Percentiles rank a stretch among this genome's conserved stretches.
These are phyloP conservation scores for Sinhomidia bicolor DNA, from an alignment of 2,888 invertebrate species.

Conservation along the genomic window DNA sequence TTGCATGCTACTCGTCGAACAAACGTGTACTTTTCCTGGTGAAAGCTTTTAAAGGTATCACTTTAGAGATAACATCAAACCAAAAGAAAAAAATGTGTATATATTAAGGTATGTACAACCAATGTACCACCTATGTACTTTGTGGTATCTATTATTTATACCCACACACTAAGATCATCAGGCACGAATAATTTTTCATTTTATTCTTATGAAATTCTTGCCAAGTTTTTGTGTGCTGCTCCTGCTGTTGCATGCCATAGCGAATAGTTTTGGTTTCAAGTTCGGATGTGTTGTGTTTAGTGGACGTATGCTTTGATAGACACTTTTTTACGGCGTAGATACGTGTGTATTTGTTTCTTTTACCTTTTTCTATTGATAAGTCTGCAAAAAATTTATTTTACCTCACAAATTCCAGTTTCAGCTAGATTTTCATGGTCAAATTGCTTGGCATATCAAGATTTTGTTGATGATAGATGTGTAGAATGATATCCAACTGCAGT, in stretches of 20 bases:
- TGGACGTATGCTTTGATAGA: no score
- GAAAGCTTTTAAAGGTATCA: neutral
- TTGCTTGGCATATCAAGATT: neutral
- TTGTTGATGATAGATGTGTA: neutral
- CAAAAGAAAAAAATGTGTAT: no score
- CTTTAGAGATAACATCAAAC: neutral
- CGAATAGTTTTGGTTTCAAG: neutral
- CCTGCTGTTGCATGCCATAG: neutral
- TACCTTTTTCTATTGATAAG: no score
- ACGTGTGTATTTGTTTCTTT: no score
- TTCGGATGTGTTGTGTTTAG: no score
- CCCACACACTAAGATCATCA: constrained; percentile 1
- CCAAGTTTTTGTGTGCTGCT: no score
- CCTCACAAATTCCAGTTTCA: no score
- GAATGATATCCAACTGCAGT: neutral
- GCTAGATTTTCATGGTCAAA: neutral
- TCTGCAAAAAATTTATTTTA: no score
- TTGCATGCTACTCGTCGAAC: neutral
- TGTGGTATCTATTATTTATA: no score
- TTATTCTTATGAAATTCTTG: constrained; percentile 3
- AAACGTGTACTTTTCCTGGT: neutral
- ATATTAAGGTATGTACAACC: no score
- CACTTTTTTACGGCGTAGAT: no score
- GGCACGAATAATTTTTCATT: neutral
- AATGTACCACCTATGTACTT: no score